These are phyloP conservation scores for Lateolabrax maculatus DNA, from an alignment of 2,797 vertebrate genomes.

Conservation along the genomic window DNA sequence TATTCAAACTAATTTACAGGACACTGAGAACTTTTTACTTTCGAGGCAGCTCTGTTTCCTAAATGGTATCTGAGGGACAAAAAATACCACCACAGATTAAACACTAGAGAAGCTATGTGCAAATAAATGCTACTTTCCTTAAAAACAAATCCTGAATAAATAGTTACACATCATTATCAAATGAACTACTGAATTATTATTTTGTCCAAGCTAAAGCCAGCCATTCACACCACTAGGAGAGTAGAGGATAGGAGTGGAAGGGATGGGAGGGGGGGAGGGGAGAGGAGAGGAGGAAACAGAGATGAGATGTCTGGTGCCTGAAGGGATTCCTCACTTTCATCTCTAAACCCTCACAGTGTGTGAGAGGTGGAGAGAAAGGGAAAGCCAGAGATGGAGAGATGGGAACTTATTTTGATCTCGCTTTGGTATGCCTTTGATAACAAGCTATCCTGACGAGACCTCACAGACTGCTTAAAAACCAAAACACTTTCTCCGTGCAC, in stretches of 20 bases:
- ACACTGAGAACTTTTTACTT: constrained; percentile 17
- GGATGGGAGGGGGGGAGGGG: not conserved
- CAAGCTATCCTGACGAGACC: constrained; percentile 56
- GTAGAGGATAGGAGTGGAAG: too few relatives aligned
- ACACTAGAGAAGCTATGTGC: constrained; percentile 18
- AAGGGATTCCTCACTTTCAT: constrained; percentile 68
- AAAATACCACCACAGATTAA: constrained; percentile 26
- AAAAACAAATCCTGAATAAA: too few relatives aligned
- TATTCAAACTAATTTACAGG: constrained; percentile 42
- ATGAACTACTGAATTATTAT: constrained; percentile 26
- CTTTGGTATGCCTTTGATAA: constrained; percentile 61
- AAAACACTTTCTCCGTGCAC: constrained; percentile 41
- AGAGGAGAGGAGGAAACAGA: constrained; percentile 16
- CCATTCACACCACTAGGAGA: not conserved
- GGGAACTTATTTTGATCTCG: constrained; percentile 61
- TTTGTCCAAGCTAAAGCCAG: not conserved
- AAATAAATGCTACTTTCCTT: constrained; percentile 25
- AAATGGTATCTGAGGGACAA: constrained; percentile 42
- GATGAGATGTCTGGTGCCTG: constrained; percentile 50
- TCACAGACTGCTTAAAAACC: constrained; percentile 50
- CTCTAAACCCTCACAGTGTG: constrained; percentile 51
- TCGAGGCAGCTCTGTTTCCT: constrained; percentile 10
- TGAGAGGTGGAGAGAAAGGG: constrained; percentile 44
- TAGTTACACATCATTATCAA: constrained; percentile 35
- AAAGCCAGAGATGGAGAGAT: constrained; percentile 58